Evolutionary conservation across 2,113 vertebrate genomes (phyloP).

Genomic region (Aspiorhynchus laticeps): DNA sequence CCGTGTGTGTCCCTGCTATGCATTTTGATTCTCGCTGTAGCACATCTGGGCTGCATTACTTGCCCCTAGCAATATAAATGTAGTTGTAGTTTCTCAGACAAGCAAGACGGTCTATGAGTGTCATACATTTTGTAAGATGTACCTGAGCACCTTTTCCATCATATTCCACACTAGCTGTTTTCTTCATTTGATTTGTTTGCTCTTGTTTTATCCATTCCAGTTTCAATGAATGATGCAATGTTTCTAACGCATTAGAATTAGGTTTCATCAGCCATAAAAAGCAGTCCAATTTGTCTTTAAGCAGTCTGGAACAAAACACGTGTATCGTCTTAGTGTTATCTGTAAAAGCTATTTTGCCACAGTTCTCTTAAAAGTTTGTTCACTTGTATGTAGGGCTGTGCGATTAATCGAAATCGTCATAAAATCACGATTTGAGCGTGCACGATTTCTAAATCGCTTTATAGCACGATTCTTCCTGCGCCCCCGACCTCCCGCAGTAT

Average conservation of each 20-base stretch:
- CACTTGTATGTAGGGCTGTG: background rate
- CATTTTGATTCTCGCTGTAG: background rate
- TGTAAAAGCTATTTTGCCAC: background rate
- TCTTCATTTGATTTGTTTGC: background rate
- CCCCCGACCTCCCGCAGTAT: too few relatives aligned
- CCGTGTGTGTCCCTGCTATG: background rate
- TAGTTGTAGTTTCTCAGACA: constrained; percentile 23
- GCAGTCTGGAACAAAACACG: background rate
- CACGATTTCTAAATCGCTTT: too few relatives aligned
- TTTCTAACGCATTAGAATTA: background rate
- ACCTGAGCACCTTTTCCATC: background rate
- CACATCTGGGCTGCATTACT: background rate
- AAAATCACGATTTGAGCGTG: too few relatives aligned
- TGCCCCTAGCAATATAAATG: background rate
- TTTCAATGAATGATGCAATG: background rate
- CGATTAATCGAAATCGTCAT: too few relatives aligned
- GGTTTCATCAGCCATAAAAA: background rate
- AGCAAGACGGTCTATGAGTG: background rate
- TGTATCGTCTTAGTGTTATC: background rate
- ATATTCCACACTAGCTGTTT: background rate
- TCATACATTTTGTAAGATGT: background rate
- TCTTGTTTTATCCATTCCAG: background rate
- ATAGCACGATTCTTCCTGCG: too few relatives aligned
- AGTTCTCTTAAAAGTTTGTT: background rate
- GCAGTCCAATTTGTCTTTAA: background rate